phyloP scores from a whole-genome alignment of 2,797 vertebrate species.

The Neomorphus geoffroyi region DNA sequence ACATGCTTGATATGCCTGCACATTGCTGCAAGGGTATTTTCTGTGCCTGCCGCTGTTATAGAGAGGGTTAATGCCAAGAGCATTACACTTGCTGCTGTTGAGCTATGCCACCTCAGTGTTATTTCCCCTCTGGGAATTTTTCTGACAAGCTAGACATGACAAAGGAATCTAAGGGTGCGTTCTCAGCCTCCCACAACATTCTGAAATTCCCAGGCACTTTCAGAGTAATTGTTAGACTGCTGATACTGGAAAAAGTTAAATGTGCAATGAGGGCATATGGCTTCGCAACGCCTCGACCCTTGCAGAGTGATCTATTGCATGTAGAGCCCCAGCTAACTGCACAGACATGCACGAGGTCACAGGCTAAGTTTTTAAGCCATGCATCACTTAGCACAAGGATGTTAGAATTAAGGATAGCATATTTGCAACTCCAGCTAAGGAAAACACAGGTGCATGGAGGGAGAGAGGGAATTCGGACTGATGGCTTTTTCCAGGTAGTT shows the following conservation, averaged over 20 bases:
- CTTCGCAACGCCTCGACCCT: neutral
- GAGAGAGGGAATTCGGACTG: neutral
- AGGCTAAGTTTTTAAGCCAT: neutral
- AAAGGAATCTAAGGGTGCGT: neutral
- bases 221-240: neutral
- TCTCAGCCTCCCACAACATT: neutral
- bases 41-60: neutral
- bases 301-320: neutral
- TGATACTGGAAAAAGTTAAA: neutral
- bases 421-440: neutral
- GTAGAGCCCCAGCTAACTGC: neutral
- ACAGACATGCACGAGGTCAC: rapidly evolving
- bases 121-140: neutral
- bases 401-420: neutral
- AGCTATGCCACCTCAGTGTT: rapidly evolving
- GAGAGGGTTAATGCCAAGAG: neutral
- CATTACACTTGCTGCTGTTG: neutral
- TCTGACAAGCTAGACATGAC: neutral
- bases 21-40: neutral
- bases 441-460: neutral
- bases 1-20: rapidly evolving
- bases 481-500: neutral
- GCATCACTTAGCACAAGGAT: neutral
- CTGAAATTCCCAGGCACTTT: neutral
- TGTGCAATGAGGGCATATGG: neutral